Evolutionary conservation across 1,140 invertebrate genomes (phyloP), one percentile per base, ranked within the genome.

Genomic region (Phymorhynchus buccinoides): DNA sequence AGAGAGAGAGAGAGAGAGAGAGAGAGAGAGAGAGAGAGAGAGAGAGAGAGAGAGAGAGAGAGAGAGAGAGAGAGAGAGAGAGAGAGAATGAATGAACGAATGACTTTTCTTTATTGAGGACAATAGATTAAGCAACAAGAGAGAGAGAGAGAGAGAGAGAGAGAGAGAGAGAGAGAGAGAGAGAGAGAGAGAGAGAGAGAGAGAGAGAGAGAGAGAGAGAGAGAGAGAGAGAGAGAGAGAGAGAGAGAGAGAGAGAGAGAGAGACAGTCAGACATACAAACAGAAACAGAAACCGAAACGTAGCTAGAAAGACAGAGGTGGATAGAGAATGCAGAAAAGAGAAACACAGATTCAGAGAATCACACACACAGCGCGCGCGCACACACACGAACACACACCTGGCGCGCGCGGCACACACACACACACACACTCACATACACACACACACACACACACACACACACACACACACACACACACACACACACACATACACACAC

Each of bases 171-270:
- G 41, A 79, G 66, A 77, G 71, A 79, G 66, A 79, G 71, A 78
- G 66, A 52, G 83, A 56, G 14, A 79, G 83, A 79, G 16, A 84
- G 83, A 84, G 18, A 84, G 66, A 84, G 66, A 84, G 83, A 84
- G 66, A 84, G 83, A 84, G 66, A 84, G 83, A 84, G 37, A 75
- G 68, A 75, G 12, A 66, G 41, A 12, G 52, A 83, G 80, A 35
- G 9, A 83, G 32, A 83, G 12, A 66, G 80, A 82, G 41, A 82
- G 80, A 82, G 41, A 82, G 80, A 82, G 41, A 83, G 56, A 83
- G 41, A 83, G 62, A 83, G 35, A 80, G 78, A 71, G n/a, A 80
- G 78, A 82, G 48, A 52, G 44, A 66, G 48, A 66, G 80, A 52
- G 16, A 56, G 52, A 56, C 48, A 82, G 80, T 41, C 66, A 68